Evolutionary conservation across 1,140 invertebrate species (phyloP).

Genomic region (Scylla paramamosain): DNA sequence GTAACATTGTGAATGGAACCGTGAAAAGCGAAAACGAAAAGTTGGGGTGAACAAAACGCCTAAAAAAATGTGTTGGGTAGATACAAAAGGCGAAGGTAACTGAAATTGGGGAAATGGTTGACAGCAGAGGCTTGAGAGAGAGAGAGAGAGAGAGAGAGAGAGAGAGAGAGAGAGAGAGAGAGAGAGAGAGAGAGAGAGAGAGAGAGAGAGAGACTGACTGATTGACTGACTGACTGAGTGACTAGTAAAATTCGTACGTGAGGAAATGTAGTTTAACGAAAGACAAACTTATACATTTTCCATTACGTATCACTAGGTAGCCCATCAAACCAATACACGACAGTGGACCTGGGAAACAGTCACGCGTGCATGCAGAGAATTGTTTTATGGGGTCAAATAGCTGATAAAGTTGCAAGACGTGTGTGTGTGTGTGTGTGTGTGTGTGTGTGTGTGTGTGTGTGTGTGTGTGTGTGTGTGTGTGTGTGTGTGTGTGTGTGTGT

Average conservation of each 20-base stretch:
- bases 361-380: no score
- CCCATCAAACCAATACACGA: no score
- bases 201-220: neutral
- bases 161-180: neutral
- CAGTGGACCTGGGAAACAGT: no score
- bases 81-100: neutral
- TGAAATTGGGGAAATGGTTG: neutral
- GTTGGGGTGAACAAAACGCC: neutral
- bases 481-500: no score
- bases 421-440: no score
- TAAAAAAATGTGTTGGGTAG: neutral
- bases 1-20: neutral
- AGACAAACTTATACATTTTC: no score
- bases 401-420: no score
- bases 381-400: no score
- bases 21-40: neutral
- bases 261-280: no score
- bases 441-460: no score
- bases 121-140: neutral
- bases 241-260: neutral
- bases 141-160: slow-evolving; percentile 32
- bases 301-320: no score
- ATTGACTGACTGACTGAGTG: neutral
- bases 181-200: slow-evolving; percentile 27
- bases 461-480: no score